Evolutionary conservation across 2,113 vertebrate species (phyloP).

Genomic region (Gambusia holbrooki): DNA sequence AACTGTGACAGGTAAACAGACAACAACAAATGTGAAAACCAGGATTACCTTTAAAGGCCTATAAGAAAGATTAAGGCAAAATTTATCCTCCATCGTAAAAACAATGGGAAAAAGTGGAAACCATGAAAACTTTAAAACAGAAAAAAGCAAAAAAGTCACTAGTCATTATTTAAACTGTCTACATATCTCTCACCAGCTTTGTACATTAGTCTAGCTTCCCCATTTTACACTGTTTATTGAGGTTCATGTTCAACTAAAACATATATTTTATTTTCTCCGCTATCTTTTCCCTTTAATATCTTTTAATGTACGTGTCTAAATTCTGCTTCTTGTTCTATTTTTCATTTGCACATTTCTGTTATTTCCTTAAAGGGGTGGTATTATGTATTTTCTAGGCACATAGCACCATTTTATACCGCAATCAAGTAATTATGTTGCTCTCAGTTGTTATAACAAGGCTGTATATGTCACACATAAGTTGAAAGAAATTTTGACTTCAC

Average conservation of each 20-base stretch:
- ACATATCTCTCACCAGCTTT: not conserved
- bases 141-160: constrained; percentile 1
- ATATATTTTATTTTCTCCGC: constrained; percentile 10
- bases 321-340: not conserved
- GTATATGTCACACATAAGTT: too few species aligned
- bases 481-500: too few species aligned
- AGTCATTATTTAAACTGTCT: constrained; percentile 38
- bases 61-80: not conserved
- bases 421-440: too few species aligned
- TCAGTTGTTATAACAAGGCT: too few species aligned
- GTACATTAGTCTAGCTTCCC: constrained; percentile 27
- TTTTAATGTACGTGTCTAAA: not conserved
- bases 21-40: not conserved
- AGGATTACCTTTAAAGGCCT: not conserved
- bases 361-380: not conserved
- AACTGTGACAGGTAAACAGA: constrained; percentile 7
- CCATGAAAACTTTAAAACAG: constrained; percentile 11
- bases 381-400: too few species aligned
- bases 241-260: constrained; percentile 24
- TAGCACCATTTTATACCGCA: too few species aligned
- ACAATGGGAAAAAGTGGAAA: constrained; percentile 1
- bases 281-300: constrained; percentile 8
- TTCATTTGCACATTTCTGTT: constrained; percentile 16
- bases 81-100: not conserved
- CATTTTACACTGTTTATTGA: constrained; percentile 24